phyloP scores from a whole-genome alignment of 2,113 vertebrate species.

The Australoheros scitulus region DNA sequence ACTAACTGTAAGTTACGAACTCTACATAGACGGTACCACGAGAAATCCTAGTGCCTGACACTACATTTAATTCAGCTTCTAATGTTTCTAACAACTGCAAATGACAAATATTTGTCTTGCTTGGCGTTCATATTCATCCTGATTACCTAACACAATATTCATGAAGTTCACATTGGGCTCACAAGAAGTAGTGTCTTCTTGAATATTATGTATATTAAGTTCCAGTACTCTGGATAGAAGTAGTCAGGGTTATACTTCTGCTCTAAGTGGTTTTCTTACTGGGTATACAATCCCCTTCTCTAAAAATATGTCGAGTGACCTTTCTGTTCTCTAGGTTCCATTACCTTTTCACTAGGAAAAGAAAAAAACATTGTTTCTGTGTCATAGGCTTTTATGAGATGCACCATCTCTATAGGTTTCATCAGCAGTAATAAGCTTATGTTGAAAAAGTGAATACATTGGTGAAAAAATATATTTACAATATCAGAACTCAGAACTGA shows the following conservation, averaged over 20 bases:
- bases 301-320: background rate
- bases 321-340: constrained; percentile 33
- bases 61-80: background rate
- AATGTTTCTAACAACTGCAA: background rate
- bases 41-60: background rate
- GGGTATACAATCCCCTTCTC: background rate
- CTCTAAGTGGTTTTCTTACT: constrained; percentile 3
- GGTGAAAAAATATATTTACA: background rate
- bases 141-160: constrained; percentile 43
- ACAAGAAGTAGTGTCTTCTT: constrained; percentile 6
- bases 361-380: constrained; percentile 29
- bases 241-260: background rate
- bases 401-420: constrained; percentile 2
- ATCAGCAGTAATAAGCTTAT: background rate
- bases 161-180: constrained; percentile 26
- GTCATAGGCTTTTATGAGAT: background rate
- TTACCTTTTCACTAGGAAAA: constrained; percentile 24
- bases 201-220: constrained; percentile 41
- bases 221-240: constrained; percentile 22
- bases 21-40: background rate
- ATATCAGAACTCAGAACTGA: constrained; percentile 1
- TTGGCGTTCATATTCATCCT: constrained; percentile 21
- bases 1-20: background rate
- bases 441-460: background rate
- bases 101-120: background rate